These are phyloP conservation scores for Drosophila ambigua DNA, from an alignment of 1,140 invertebrate species.

Conservation along the genomic window DNA sequence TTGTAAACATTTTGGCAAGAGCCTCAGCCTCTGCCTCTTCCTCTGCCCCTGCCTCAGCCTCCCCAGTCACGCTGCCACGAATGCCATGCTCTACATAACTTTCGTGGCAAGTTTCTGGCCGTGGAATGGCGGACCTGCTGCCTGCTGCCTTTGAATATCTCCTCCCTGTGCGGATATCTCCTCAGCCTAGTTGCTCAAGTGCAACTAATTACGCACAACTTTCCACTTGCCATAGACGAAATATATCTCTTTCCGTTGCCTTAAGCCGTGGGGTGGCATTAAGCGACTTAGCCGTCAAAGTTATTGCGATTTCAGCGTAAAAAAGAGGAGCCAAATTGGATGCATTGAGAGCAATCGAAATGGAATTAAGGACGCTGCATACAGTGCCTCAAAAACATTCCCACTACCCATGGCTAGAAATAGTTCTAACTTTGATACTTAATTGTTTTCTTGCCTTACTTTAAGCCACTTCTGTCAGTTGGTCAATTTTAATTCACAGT, in stretches of 20 bases:
- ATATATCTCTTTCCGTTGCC: slow-evolving; percentile 49
- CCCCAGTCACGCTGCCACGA: slow-evolving; percentile 20
- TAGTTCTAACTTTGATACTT: not conserved
- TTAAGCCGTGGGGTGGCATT: slow-evolving; percentile 25
- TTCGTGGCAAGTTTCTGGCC: slow-evolving; percentile 39
- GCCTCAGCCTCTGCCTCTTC: not conserved
- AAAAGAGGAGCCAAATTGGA: slow-evolving; percentile 1
- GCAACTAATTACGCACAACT: slow-evolving; percentile 70
- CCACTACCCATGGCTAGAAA: not conserved
- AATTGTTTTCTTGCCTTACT: not conserved
- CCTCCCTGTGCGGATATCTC: slow-evolving; percentile 19
- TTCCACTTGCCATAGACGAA: slow-evolving; percentile 51
- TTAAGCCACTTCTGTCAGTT: not conserved
- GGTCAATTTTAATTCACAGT: slow-evolving; percentile 35
- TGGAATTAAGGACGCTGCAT: not conserved
- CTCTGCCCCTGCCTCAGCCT: not conserved
- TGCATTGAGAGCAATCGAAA: not conserved
- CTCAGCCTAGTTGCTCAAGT: slow-evolving; percentile 55
- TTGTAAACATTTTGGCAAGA: slow-evolving; percentile 50
- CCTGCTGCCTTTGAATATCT: slow-evolving; percentile 2
- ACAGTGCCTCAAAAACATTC: not conserved
- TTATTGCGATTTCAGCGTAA: slow-evolving; percentile 12
- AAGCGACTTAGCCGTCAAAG: slow-evolving; percentile 18
- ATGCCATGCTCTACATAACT: slow-evolving; percentile 61
- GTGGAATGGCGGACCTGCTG: not conserved